A percentile compares a stretch with the other conserved stretches of the same genome.
These are phyloP conservation scores for Vipera latastei DNA, from an alignment of 2,797 vertebrate genomes.

Conservation along the genomic window DNA sequence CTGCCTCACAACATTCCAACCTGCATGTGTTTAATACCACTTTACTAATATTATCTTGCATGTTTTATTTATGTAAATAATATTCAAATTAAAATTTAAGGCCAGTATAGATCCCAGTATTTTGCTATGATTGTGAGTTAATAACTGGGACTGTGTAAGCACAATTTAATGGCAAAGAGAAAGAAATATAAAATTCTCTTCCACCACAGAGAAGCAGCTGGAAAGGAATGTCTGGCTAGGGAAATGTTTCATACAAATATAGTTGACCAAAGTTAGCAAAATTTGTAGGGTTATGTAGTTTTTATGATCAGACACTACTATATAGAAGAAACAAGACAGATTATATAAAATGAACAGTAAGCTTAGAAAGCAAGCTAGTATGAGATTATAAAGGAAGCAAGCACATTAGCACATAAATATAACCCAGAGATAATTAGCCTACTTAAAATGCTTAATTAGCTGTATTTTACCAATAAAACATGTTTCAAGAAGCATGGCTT, in stretches of 20 bases:
- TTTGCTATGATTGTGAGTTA: background rate
- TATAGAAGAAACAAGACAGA: background rate
- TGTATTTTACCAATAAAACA: constrained; percentile 18
- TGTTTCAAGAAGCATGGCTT: background rate
- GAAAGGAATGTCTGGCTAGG: background rate
- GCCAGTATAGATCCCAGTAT: background rate
- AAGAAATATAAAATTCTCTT: background rate
- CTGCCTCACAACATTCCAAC: background rate
- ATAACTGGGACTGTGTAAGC: background rate
- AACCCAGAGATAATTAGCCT: background rate
- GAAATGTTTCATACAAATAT: background rate
- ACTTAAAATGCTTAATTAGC: background rate
- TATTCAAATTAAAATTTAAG: background rate
- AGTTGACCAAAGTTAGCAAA: background rate
- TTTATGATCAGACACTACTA: background rate
- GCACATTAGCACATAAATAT: background rate
- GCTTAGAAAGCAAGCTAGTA: background rate
- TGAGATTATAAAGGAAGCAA: background rate
- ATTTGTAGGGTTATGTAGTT: background rate
- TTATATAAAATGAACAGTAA: background rate
- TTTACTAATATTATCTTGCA: background rate
- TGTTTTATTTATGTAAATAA: background rate
- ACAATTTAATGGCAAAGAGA: background rate
- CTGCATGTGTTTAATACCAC: background rate
- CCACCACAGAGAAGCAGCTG: background rate